phyloP scores from a whole-genome alignment of 2,888 invertebrate genomes.

The Philereme transversata region DNA sequence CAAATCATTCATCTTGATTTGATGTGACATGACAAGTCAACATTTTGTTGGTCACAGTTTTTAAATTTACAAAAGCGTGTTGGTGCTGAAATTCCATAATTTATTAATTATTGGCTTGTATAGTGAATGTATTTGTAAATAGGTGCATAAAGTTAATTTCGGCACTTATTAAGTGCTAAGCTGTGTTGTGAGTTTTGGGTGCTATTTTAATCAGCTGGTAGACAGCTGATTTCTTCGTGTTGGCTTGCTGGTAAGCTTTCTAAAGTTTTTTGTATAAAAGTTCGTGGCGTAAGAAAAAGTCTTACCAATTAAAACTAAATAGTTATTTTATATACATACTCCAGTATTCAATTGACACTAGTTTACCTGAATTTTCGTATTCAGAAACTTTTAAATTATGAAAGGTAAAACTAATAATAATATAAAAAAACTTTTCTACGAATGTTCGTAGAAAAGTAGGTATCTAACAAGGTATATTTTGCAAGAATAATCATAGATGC shows the following conservation, averaged over 20 bases:
- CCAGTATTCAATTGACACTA: no score
- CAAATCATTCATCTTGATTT: slow-evolving; percentile 5
- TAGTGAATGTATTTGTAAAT: slow-evolving; percentile 7
- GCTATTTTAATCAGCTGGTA: slow-evolving; percentile 15
- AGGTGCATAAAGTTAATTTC: slow-evolving; percentile 4
- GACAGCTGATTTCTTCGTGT: slow-evolving; percentile 8
- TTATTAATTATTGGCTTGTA: not conserved
- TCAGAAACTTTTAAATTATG: no score
- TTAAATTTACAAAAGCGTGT: slow-evolving; percentile 23
- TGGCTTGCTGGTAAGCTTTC: slow-evolving; percentile 22
- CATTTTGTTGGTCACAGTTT: slow-evolving; percentile 13
- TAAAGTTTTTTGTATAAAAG: not conserved
- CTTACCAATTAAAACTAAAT: no score
- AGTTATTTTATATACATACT: no score
- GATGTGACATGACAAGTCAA: slow-evolving; percentile 14
- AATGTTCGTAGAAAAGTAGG: no score
- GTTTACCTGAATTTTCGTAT: no score
- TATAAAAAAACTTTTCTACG: no score
- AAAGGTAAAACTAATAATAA: no score
- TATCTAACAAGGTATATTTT: no score
- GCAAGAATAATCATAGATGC: no score
- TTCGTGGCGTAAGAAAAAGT: no score
- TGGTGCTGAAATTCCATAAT: slow-evolving; percentile 7
- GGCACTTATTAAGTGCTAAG: not conserved
- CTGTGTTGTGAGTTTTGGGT: slow-evolving; percentile 10